Base-by-base conservation (phyloP, 1,140 invertebrate species). In the Hypothenemus hampei region DNA sequence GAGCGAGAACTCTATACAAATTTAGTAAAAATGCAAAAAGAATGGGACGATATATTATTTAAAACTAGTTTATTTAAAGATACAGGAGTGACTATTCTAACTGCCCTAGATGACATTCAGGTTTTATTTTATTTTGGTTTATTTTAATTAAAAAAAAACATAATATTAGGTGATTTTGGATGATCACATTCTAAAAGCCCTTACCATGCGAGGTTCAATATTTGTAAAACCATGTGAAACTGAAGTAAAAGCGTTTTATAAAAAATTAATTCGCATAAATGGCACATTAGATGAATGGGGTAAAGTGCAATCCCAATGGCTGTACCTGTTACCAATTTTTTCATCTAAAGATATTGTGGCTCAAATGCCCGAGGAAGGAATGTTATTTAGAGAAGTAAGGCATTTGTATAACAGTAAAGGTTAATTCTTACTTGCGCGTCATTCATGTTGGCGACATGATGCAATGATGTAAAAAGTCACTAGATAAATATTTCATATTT, bases 241-340 rank as follows among this genome's bases (percentile, higher is more conserved):
- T 18, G 84, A 93, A 73, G 84, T 87, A 16, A 83, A 79, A 66
- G 77, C 80, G 1, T 95, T 91, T 87, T 94, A 93, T 69, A 80
- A 83, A 15, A 86, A 84, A 65, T 77, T 95, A 21, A 76, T 83
- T 35, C 72, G 86, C 33, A 81, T 93, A 0, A 88, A 91, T 69
- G 75, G 77, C 31, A 89, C 89, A 1, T 78, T 95, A 10, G 88
- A 93, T 60, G 85, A 90, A 69, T 95, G 91, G 91, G 80, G 88
- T 3, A 91, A 87, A 72, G 90, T 88, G 10, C 88, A 91, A 72
- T 79, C 84, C 26, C 89, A 91, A 59, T 97, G 91, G 85, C 75
- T 95, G n/a, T 94, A 96, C 70, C 75, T 97, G 19, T 75, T 95
- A 59, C 91, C 91, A 0, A 93, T 97, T 62, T 97, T 97, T 73